phyloP scores from a whole-genome alignment of 1,140 invertebrate genomes.

The Euwallacea fornicatus region DNA sequence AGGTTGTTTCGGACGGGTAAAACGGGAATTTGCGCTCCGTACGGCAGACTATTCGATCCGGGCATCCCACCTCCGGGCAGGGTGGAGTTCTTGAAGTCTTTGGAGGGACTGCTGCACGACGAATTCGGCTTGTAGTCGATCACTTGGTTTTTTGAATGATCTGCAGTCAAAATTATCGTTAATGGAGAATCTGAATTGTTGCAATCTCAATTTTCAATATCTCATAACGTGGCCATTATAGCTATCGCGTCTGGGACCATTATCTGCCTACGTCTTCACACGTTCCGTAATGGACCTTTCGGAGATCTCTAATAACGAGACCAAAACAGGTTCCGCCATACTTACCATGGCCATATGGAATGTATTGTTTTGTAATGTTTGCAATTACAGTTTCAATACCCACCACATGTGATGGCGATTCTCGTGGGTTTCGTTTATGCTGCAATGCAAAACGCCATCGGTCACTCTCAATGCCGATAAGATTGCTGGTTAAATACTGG shows the following conservation, averaged over 20 bases:
- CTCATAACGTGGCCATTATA: neutral
- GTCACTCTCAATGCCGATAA: too few species aligned
- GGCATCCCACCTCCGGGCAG: conserved; percentile 61
- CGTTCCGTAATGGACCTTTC: neutral
- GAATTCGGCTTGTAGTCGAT: conserved; percentile 87
- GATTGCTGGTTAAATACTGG: too few species aligned
- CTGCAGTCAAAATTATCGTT: conserved; percentile 22
- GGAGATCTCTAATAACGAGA: neutral
- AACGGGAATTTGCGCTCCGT: conserved; percentile 68
- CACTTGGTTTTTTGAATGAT: conserved; percentile 67
- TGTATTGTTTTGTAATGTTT: conserved; percentile 3
- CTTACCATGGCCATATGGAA: conserved; percentile 1
- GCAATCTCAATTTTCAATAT: neutral
- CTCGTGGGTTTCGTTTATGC: neutral
- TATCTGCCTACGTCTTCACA: conserved; percentile 4
- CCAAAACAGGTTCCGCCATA: neutral
- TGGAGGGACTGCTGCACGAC: conserved; percentile 77
- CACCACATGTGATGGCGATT: neutral
- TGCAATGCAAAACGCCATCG: too few species aligned
- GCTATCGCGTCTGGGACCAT: neutral
- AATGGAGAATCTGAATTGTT: too few species aligned
- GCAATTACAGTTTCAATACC: conserved; percentile 1
- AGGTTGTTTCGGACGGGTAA: conserved; percentile 74
- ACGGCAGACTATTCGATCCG: conserved; percentile 58
- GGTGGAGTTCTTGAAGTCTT: conserved; percentile 71